Percentiles rank a stretch among this genome's conserved stretches.
These are phyloP conservation scores for Cotesia congregata DNA, from an alignment of 2,888 invertebrate species.

Conservation along the genomic window DNA sequence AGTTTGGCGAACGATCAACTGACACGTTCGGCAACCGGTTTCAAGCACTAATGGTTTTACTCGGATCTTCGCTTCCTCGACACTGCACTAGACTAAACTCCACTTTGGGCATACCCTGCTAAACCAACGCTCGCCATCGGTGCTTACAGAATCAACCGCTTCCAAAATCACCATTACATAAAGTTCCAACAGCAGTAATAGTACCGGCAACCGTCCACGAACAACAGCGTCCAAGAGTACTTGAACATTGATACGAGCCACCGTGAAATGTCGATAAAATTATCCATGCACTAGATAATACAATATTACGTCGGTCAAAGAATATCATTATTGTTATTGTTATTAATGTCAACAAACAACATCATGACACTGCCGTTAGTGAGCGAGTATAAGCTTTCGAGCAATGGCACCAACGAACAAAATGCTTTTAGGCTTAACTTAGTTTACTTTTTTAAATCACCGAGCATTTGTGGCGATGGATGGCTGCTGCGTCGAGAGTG, in stretches of 20 bases:
- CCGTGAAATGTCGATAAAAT: constrained; percentile 51
- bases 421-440: neutral
- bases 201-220: neutral
- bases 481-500: constrained; percentile 29
- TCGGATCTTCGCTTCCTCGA: constrained; percentile 31
- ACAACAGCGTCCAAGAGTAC: neutral
- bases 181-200: neutral
- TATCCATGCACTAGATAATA: constrained; percentile 51
- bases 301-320: constrained; percentile 11
- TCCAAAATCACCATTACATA: neutral
- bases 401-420: neutral
- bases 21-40: constrained; percentile 35
- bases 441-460: neutral
- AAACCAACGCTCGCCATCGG: constrained; percentile 19
- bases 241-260: constrained; percentile 3
- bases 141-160: constrained; percentile 45
- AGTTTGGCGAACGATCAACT: constrained; percentile 15
- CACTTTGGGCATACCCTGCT: neutral
- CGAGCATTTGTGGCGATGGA: neutral
- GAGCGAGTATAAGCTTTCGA: neutral
- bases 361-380: neutral
- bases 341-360: neutral
- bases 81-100: neutral
- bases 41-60: constrained; percentile 46
- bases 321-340: constrained; percentile 4